Base-by-base conservation (phyloP, 2,888 invertebrate species). In the Parthenolecanium corni region DNA sequence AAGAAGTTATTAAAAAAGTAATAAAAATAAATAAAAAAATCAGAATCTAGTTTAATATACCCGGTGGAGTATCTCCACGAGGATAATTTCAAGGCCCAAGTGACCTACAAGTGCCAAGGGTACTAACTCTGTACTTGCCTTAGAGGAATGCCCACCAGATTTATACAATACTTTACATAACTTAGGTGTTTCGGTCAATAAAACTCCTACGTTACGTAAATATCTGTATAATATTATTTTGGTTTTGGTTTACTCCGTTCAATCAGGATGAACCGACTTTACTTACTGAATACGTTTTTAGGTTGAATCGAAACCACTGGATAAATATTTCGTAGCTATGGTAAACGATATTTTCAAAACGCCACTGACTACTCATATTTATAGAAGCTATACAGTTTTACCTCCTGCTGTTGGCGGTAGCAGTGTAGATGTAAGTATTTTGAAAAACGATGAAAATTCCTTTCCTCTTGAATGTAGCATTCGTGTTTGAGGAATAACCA, bases 261-360 rank as follows among this genome's bases (percentile, higher is more conserved):
- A n/a, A n/a, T n/a, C n/a, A n/a, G n/a, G n/a, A n/a, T n/a, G n/a
- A n/a, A n/a, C n/a, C n/a, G n/a, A n/a, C 20, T 46, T 18, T 18
- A 46, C 11, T 46, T 20, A 20, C 21, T 4, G 14, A 14, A 24
- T 24, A 36, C 21, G 42, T n/a, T 52, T 65, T 16, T 49, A 66
- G 66, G 42, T 66, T 3, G 64, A 63, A 49, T 21, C 51, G 23
- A 61, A 65, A 62, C 57, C 66, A 2, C 62, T 66, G 4, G 65
- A 68, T 42, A 66, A 65, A 40, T 66, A 69, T 16, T 68, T 66
- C 16, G 52, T 66, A 16, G 66, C 65, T 42, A 25, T 67, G 16
- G 49, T 64, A 12, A 66, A 67, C 24, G 65, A 61, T n/a, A 64
- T 65, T n/a, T 67, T 66, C 57, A 62, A 65, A 46, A 63, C 62